Percentiles rank a stretch among this genome's conserved stretches.
These are phyloP conservation scores for Mechanitis messenoides DNA, from an alignment of 2,888 invertebrate genomes.

Conservation along the genomic window DNA sequence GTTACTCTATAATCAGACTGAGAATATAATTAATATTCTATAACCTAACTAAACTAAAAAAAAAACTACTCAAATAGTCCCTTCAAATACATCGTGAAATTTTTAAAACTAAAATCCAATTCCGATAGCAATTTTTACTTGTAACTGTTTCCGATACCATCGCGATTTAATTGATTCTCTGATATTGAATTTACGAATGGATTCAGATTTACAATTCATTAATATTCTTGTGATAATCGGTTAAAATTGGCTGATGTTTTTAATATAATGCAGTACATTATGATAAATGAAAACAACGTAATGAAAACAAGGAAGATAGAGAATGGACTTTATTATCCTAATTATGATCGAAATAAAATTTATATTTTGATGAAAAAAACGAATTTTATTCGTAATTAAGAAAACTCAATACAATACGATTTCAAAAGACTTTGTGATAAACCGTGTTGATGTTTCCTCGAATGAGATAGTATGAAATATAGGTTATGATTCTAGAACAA, in stretches of 20 bases:
- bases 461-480: conserved; percentile 7
- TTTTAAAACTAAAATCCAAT: conserved; percentile 19
- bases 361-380: too few relatives aligned
- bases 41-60: background rate
- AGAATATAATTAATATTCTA: background rate
- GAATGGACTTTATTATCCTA: background rate
- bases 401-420: background rate
- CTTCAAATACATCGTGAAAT: background rate
- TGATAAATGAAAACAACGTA: background rate
- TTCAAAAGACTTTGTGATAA: background rate
- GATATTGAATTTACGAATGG: conserved; percentile 18
- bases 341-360: too few relatives aligned
- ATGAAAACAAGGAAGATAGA: background rate
- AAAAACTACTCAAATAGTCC: background rate
- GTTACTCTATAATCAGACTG: too few relatives aligned
- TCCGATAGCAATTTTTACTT: conserved; percentile 22
- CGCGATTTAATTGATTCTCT: conserved; percentile 17
- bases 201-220: conserved; percentile 19
- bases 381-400: background rate
- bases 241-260: conserved; percentile 4
- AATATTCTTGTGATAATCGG: conserved; percentile 10
- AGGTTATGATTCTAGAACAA: conserved; percentile 14
- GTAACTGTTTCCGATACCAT: conserved; percentile 11
- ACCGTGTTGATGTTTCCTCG: background rate
- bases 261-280: background rate